Evolutionary conservation across 2,888 invertebrate genomes (phyloP), one percentile per base, ranked within the genome.

Genomic region (Drosophila paucipuncta): DNA sequence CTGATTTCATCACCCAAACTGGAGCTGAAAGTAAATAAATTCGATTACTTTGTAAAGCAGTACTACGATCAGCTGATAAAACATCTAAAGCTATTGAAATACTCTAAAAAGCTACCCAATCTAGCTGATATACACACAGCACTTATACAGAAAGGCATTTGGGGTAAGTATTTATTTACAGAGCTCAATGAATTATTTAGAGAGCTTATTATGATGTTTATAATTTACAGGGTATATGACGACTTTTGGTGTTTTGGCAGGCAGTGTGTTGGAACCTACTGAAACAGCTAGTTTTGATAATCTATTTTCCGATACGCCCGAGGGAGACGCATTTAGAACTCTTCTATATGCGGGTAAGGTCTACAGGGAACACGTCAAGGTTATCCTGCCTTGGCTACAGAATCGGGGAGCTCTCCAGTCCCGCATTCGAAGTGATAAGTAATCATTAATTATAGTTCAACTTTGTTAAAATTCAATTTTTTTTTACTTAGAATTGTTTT

Each of bases 41-140:
- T 92, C 49, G 92, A 92, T 63, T 89, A 75, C 62, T 90, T 92
- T 31, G 62, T 92, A 0, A 88, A 90, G 37, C 84, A 82, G 54
- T 92, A 92, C 66, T 85, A 92, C 30, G 85, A 88, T 35, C 74
- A 91, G 16, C 65, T 92, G 60, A 76, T 81, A 37, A 76, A 87
- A 3, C 80, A 89, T 53, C 72, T 92, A 10, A 83, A 83, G 18
- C 35, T 92, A 1, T 65, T 92, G 4, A 87, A 87, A 7, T 92
- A 91, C 61, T 37, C 79, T 0, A 85, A 86, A 73, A 69, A 74
- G 31, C 39, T 91, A 16, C 92, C 92, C 11, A 77, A 69, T 11
- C 70, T 92, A 3, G 83, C 80, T 61, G 91, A 92, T 22, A 80
- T 92, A 60, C 91, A 92, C 47, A 80, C 80, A 2, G 66, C 80